Base-by-base conservation (phyloP, 2,888 invertebrate genomes). In the Andrena hattorfiana region DNA sequence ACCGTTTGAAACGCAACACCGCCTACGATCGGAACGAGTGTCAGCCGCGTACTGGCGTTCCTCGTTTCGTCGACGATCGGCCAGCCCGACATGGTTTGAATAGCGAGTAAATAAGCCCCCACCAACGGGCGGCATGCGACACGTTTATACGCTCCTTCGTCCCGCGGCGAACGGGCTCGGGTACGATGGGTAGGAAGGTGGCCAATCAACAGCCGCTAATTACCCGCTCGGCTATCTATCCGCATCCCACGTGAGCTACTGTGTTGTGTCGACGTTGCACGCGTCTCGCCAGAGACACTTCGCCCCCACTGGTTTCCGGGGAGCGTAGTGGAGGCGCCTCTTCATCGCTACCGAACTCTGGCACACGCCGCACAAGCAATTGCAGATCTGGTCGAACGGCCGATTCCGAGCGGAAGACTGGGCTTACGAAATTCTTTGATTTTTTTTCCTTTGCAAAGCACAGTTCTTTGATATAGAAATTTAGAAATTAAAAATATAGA, bases 81-180 rank as follows among this genome's bases (percentile, higher is more conserved):
- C 66, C 77, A 54, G 76, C 74, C 81, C 85, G 79, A 74, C 77
- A 60, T 85, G 66, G 81, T 85, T 83, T 77, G 82, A 85, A 84
- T 81, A 83, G 79, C 87, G 82, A 88, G 89, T 89, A 89, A 89
- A 89, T 88, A 90, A 81, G 80, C 88, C 88, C 88, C 89, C 87
- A 84, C 87, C 82, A 71, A 20, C 16, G 10, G 20, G 20, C 62
- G 42, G 42, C 68, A 67, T 72, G 80, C 42, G 69, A 83, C 82
- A 81, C 81, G 60, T 79, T 79, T 82, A 67, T 68, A 71, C 80
- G 75, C 56, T 78, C 67, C 74, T 69, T 51, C 64, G 56, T 62
- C 81, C 76, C 68, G 49, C 60, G 62, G 10, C 10, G 56, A 56
- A 20, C 23, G 10, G 51, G 63, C 62, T 54, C 78, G 78, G 72